Percentiles rank a stretch among this genome's conserved stretches.
These are phyloP conservation scores for Anodontia alba DNA, from an alignment of 2,888 invertebrate genomes.

Conservation along the genomic window DNA sequence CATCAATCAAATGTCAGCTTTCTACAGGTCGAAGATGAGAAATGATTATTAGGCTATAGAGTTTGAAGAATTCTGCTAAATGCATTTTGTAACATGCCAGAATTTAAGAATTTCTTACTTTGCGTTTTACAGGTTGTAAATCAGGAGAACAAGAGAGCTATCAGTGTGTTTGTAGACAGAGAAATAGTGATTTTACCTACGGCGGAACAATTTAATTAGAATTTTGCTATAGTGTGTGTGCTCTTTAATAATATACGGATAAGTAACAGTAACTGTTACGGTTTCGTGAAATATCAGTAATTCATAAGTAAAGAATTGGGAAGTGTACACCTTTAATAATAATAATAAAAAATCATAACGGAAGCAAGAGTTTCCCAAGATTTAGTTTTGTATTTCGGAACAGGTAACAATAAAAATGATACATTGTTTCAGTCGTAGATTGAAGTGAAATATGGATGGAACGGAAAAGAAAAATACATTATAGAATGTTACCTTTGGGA, in stretches of 20 bases:
- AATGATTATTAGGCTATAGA: slow-evolving; percentile 14
- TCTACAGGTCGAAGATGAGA: slow-evolving; percentile 26
- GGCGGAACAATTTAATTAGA: neutral
- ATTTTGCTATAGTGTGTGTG: neutral
- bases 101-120: slow-evolving; percentile 27
- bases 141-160: slow-evolving; percentile 37
- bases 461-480: neutral
- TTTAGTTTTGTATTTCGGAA: too few species aligned
- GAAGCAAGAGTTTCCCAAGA: too few species aligned
- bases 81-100: slow-evolving; percentile 54
- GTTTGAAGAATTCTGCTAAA: slow-evolving; percentile 49
- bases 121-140: slow-evolving; percentile 41
- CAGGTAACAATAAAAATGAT: too few species aligned
- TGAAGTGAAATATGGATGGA: neutral
- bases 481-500: too few species aligned
- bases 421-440: too few species aligned
- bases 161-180: slow-evolving; percentile 21
- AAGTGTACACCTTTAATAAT: too few species aligned
- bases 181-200: neutral
- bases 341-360: too few species aligned
- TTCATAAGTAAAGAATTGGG: too few species aligned
- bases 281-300: too few species aligned
- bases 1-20: slow-evolving; percentile 55
- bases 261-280: too few species aligned
- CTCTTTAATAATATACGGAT: neutral